These are phyloP conservation scores for Argyresthia goedartella DNA, from an alignment of 2,888 invertebrate genomes.

Conservation along the genomic window DNA sequence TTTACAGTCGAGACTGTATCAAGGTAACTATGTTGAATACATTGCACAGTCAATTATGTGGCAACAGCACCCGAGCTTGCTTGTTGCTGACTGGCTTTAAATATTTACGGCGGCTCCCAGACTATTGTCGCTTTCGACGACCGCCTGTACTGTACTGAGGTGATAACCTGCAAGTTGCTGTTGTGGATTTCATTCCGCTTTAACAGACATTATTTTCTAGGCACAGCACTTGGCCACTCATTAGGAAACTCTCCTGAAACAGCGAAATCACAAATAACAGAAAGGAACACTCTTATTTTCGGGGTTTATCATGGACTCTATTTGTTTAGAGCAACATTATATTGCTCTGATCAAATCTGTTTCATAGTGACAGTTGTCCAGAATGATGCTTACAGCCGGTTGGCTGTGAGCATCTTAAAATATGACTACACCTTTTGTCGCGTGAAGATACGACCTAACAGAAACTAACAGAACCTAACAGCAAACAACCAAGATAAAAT, in stretches of 20 bases:
- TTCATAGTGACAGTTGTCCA: too few species aligned
- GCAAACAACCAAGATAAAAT: too few species aligned
- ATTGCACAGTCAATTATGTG: constrained; percentile 36
- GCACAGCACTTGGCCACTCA: not conserved
- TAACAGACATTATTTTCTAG: not conserved
- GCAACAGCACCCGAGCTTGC: constrained; percentile 36
- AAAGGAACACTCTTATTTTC: too few species aligned
- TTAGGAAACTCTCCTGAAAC: not conserved
- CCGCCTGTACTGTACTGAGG: not conserved
- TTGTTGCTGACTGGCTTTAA: constrained; percentile 42
- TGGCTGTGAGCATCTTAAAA: too few species aligned
- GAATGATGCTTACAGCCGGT: too few species aligned
- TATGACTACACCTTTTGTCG: too few species aligned
- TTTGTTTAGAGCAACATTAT: too few species aligned
- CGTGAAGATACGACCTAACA: too few species aligned
- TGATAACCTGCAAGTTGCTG: not conserved
- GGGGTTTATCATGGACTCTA: too few species aligned
- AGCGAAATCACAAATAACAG: too few species aligned
- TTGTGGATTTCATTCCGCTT: not conserved
- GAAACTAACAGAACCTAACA: too few species aligned
- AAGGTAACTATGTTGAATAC: not conserved
- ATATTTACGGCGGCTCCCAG: constrained; percentile 27
- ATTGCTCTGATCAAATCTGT: too few species aligned
- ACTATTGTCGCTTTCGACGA: not conserved
- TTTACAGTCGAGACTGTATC: not conserved